A percentile compares a stretch with the other conserved stretches of the same genome.
These are phyloP conservation scores for Physeter macrocephalus DNA, from an alignment of 2,113 vertebrate species.

Conservation along the genomic window DNA sequence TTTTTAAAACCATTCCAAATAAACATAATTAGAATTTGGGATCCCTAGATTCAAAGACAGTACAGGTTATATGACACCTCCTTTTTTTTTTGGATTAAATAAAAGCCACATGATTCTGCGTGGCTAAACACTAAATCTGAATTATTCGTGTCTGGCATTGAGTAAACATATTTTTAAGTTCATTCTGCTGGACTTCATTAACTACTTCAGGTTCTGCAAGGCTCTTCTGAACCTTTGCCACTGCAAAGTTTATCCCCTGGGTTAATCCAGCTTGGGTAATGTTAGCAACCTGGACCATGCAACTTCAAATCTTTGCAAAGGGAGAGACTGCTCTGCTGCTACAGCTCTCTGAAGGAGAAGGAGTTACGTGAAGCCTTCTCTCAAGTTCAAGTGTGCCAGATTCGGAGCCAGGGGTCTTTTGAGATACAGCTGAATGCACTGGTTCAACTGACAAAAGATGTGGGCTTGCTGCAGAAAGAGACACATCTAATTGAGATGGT, in stretches of 20 bases:
- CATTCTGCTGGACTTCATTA: conserved; percentile 86
- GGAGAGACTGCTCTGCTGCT: conserved; percentile 94
- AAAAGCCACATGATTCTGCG: conserved; percentile 65
- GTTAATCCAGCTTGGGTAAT: conserved; percentile 96
- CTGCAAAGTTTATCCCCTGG: conserved; percentile 95
- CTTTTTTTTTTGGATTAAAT: conserved; percentile 75
- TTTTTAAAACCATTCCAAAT: conserved; percentile 28
- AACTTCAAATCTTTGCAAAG: conserved; percentile 98
- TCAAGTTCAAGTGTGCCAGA: conserved; percentile 79
- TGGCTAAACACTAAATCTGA: conserved; percentile 87
- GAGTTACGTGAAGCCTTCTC: conserved; percentile 74
- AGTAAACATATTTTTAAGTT: conserved; percentile 96
- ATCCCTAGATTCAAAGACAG: conserved; percentile 64
- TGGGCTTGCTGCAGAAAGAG: conserved; percentile 75
- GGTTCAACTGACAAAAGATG: conserved; percentile 87
- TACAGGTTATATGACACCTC: conserved; percentile 61
- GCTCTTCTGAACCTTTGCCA: conserved; percentile 98
- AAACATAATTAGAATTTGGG: conserved; percentile 57
- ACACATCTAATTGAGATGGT: conserved; percentile 91
- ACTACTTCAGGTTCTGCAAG: conserved; percentile 89
- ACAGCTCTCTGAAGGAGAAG: conserved; percentile 89
- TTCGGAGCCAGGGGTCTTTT: conserved; percentile 83
- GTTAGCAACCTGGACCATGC: conserved; percentile 96
- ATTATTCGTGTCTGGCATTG: conserved; percentile 99
- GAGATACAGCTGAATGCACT: conserved; percentile 75